phyloP scores from a whole-genome alignment of 2,888 invertebrate genomes.

The Chalcosyrphus nemorum region DNA sequence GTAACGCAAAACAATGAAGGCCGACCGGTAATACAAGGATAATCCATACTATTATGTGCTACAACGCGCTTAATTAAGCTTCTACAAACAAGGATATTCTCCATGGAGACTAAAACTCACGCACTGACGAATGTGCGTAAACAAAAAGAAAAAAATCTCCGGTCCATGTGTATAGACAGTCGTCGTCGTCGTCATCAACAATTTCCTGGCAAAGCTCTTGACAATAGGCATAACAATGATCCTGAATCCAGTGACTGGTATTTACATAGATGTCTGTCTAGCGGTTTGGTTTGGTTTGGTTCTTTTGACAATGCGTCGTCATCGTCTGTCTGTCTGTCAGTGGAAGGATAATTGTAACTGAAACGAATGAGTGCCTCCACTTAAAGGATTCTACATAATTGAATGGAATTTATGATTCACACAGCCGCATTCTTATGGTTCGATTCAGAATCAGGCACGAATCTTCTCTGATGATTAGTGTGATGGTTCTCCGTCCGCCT shows the following conservation, averaged over 20 bases:
- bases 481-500: background rate
- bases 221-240: constrained; percentile 56
- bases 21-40: constrained; percentile 16
- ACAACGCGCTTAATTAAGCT: constrained; percentile 64
- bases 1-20: background rate
- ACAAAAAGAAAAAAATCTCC: constrained; percentile 31
- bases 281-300: constrained; percentile 34
- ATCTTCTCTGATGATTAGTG: background rate
- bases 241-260: constrained; percentile 36
- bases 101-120: constrained; percentile 4
- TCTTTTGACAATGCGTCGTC: constrained; percentile 23
- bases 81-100: constrained; percentile 39
- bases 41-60: constrained; percentile 43
- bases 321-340: background rate
- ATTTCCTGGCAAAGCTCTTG: constrained; percentile 50
- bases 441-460: constrained; percentile 27
- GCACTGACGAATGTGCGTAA: constrained; percentile 58
- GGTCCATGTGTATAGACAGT: background rate
- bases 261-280: constrained; percentile 48
- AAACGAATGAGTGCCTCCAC: constrained; percentile 61
- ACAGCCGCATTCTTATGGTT: constrained; percentile 16
- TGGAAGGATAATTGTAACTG: constrained; percentile 53
- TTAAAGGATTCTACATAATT: constrained; percentile 67
- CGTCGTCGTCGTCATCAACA: constrained; percentile 15
- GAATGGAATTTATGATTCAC: constrained; percentile 55